Percentiles rank a stretch among this genome's conserved stretches.
Evolutionary conservation across 2,113 vertebrate genomes (phyloP).

Genomic region (Pardalotus punctatus): DNA sequence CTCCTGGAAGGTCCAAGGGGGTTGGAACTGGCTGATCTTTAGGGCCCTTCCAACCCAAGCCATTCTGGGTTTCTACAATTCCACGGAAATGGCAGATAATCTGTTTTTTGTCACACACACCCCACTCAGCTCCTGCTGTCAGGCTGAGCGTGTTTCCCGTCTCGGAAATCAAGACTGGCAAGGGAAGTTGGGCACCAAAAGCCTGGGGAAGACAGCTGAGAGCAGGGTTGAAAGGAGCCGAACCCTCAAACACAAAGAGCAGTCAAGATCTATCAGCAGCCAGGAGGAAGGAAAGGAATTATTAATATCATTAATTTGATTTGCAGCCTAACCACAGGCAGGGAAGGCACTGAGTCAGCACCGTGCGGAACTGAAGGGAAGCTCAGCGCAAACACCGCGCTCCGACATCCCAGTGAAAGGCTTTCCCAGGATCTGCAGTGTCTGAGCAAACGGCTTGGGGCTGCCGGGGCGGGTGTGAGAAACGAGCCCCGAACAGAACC

Average conservation of each 20-base stretch:
- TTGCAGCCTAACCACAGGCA: neutral
- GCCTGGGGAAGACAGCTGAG: accelerated
- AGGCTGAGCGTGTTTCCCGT: accelerated
- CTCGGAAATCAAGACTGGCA: neutral
- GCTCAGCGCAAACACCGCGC: neutral
- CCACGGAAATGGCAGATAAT: neutral
- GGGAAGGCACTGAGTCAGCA: neutral
- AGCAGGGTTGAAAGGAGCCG: neutral
- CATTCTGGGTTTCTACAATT: no score
- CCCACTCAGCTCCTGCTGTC: accelerated
- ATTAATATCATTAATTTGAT: neutral
- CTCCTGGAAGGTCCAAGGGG: accelerated
- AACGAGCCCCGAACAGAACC: neutral
- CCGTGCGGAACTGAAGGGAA: neutral
- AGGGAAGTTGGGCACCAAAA: accelerated
- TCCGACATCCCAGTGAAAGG: neutral
- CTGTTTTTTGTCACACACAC: accelerated
- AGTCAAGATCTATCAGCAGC: neutral
- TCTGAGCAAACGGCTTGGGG: neutral
- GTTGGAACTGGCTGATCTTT: neutral
- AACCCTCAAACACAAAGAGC: neutral
- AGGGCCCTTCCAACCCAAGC: neutral
- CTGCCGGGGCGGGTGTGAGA: neutral
- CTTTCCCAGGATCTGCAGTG: neutral
- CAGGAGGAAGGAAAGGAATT: neutral